Evolutionary conservation across 2,888 invertebrate species (phyloP).

Genomic region (Salticus scenicus): DNA sequence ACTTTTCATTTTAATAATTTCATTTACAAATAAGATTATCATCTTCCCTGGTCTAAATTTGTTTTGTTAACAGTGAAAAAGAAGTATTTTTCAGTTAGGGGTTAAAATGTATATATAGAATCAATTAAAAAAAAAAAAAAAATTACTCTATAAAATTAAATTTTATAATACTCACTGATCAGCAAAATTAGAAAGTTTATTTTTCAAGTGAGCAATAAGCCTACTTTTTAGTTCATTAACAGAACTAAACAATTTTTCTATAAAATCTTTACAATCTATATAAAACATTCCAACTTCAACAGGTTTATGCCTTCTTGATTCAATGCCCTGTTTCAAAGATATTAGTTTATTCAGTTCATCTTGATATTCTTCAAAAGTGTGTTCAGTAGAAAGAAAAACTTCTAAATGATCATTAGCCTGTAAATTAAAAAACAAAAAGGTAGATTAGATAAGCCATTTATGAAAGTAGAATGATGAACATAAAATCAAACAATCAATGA

Average conservation of each 20-base stretch:
- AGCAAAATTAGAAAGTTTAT: constrained; percentile 13
- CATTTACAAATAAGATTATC: no score
- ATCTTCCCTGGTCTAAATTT: no score
- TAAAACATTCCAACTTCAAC: constrained; percentile 37
- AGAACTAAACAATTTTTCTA: constrained; percentile 24
- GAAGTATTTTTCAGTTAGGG: no score
- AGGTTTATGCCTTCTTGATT: constrained; percentile 16
- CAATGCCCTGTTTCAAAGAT: constrained; percentile 43
- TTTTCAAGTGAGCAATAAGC: constrained; percentile 27
- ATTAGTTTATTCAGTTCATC: constrained; percentile 7
- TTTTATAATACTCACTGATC: constrained; percentile 31
- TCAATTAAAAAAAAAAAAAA: no score
- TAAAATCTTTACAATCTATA: constrained; percentile 43
- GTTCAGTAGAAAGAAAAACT: constrained; percentile 29
- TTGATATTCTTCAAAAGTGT: constrained; percentile 40
- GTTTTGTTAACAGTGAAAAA: no score
- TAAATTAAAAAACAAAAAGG: not conserved
- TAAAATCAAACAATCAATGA: no score
- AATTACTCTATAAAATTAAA: no score
- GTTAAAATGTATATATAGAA: no score
- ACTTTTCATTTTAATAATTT: no score
- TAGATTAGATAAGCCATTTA: no score
- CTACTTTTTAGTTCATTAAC: not conserved
- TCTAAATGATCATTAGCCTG: constrained; percentile 45
- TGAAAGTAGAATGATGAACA: no score